These are phyloP conservation scores for Myiothlypis coronata DNA, from an alignment of 2,797 vertebrate species.

Conservation along the genomic window DNA sequence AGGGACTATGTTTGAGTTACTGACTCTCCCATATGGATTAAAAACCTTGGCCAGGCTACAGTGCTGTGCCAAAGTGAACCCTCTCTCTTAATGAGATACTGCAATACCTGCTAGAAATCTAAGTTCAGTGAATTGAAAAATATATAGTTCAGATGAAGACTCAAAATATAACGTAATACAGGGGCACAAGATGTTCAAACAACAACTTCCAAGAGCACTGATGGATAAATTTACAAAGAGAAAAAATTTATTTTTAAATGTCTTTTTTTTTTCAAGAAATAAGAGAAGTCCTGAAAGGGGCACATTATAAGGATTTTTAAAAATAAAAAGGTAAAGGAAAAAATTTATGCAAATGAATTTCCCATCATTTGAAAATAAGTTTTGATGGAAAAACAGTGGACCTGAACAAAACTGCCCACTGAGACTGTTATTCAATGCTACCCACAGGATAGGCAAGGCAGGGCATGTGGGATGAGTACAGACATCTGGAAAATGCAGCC, in stretches of 20 bases:
- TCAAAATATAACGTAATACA: not conserved
- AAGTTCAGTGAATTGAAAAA: not conserved
- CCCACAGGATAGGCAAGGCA: not conserved
- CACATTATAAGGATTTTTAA: not conserved
- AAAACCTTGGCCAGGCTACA: not conserved
- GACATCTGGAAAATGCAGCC: not conserved
- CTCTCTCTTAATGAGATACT: not conserved
- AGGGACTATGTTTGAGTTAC: accelerated
- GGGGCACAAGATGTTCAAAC: not conserved
- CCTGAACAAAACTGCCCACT: not conserved
- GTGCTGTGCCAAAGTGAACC: not conserved
- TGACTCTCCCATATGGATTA: not conserved
- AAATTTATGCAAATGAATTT: not conserved
- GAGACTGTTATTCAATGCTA: not conserved
- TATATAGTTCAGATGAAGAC: not conserved
- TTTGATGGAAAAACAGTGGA: not conserved
- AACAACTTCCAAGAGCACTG: not conserved
- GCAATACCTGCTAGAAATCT: not conserved
- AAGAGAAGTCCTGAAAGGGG: not conserved
- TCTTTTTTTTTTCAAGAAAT: not conserved
- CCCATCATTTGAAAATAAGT: not conserved
- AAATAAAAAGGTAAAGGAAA: not conserved
- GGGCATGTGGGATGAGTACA: accelerated
- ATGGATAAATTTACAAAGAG: not conserved
- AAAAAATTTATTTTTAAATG: not conserved